Evolutionary conservation across 2,113 vertebrate species (phyloP), one percentile per base, ranked within the genome.

Genomic region (Cryptotis parvus): DNA sequence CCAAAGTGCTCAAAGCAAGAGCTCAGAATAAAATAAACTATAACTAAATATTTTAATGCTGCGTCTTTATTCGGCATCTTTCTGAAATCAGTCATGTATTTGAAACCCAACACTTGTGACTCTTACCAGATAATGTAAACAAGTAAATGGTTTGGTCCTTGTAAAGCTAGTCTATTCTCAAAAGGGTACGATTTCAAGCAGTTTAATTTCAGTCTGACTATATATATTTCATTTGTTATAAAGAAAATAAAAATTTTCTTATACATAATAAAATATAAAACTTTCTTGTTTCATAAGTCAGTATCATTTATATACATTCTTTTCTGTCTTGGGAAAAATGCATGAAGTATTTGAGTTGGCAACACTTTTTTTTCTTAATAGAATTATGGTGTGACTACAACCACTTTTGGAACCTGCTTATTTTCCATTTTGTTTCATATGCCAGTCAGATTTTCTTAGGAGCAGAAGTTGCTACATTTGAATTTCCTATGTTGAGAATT

Each of bases 401-500:
- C 16, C 6, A 66, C n/a, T 78, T 93, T 69, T 55, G 35, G 45
- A 87, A 84, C 14, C 27, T 73, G 22, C 83, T 93, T 93, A 77
- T 91, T 95, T 92, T 92, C 66, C 24, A 63, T 61, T 72, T 77
- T 90, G 24, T 43, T 49, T 94, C 81, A 76, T 75, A 93, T 91
- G 41, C 70, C 70, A 89, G 9, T 86, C 84, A 55, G 77, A 91
- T 73, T 84, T 94, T 93, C 82, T 79, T 84, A 74, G 79, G 61
- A 84, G 69, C 81, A 90, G 84, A 94, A 4, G 20, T 95, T 92
- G 55, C 41, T 86, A 55, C 7, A 41, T 68, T 92, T 87, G 70
- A 29, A 37, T 93, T 87, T 94, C 87, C 69, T 94, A 45, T 89
- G 84, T 77, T 69, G 73, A 89, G 73, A 89, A 89, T 89, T 84